Evolutionary conservation across 2,797 vertebrate species (phyloP).

Genomic region (Myotis daubentonii): DNA sequence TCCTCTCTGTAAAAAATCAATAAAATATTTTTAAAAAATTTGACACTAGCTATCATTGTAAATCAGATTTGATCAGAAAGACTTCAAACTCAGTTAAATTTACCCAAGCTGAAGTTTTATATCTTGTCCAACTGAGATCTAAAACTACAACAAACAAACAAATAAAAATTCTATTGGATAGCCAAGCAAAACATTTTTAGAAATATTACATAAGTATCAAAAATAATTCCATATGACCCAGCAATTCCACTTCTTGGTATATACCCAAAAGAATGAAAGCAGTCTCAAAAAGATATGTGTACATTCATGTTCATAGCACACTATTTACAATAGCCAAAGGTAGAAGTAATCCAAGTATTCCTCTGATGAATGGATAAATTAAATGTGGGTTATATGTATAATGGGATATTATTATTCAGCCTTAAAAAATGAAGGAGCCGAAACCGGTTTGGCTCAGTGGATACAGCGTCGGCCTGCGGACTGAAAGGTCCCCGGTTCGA

Average conservation of each 20-base stretch:
- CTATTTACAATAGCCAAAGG: neutral
- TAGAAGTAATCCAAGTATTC: neutral
- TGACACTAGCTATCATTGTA: neutral
- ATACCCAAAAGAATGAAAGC: neutral
- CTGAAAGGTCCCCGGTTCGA: no score
- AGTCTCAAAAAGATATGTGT: neutral
- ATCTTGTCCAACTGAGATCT: slow-evolving; percentile 11
- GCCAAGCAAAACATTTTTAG: neutral
- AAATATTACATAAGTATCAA: neutral
- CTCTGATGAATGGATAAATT: neutral
- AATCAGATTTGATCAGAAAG: slow-evolving; percentile 31
- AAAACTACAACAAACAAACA: slow-evolving; percentile 16
- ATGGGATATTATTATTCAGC: neutral
- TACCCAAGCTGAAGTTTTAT: neutral
- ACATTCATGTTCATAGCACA: neutral
- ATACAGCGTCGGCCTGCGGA: no score
- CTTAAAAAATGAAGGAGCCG: neutral
- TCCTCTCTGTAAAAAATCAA: no score
- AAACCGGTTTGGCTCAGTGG: no score
- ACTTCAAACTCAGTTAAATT: slow-evolving; percentile 30
- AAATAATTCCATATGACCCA: slow-evolving; percentile 1
- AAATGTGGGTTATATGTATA: neutral
- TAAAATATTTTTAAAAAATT: slow-evolving; percentile 16
- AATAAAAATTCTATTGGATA: neutral
- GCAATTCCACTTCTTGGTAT: neutral